phyloP scores from a whole-genome alignment of 2,888 invertebrate species.

The Zaprionus bogoriensis region DNA sequence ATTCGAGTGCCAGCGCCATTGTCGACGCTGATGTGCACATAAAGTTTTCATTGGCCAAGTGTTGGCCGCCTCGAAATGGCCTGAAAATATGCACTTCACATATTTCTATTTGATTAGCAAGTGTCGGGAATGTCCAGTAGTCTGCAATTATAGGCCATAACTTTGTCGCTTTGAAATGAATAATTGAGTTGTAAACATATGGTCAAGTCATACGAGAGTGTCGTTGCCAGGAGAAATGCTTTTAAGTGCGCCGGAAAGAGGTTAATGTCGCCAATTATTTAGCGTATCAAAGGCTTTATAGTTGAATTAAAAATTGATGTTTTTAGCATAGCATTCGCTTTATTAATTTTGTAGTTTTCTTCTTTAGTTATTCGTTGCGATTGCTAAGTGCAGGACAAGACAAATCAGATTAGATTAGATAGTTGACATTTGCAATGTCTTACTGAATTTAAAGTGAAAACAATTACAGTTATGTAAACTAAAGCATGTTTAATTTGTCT shows the following conservation, averaged over 20 bases:
- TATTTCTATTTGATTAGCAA: slow-evolving; percentile 45
- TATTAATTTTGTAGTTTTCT: neutral
- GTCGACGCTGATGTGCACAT: slow-evolving; percentile 52
- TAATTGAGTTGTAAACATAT: slow-evolving; percentile 45
- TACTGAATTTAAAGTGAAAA: neutral
- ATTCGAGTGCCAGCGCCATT: slow-evolving; percentile 49
- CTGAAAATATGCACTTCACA: slow-evolving; percentile 53
- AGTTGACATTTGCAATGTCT: neutral
- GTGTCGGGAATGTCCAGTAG: slow-evolving; percentile 36
- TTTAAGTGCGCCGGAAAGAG: neutral
- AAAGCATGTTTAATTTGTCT: neutral
- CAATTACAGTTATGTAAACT: neutral
- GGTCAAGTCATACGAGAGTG: slow-evolving; percentile 4
- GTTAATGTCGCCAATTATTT: neutral
- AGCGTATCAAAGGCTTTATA: neutral
- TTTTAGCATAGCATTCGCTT: too few species aligned
- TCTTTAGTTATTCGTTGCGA: neutral
- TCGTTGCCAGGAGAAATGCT: neutral
- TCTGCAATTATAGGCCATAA: slow-evolving; percentile 42
- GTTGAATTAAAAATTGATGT: too few species aligned
- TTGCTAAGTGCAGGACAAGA: neutral
- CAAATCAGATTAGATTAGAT: neutral
- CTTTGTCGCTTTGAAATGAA: slow-evolving; percentile 10
- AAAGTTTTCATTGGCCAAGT: slow-evolving; percentile 62
- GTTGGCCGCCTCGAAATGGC: slow-evolving; percentile 28